phyloP scores from a whole-genome alignment of 2,888 invertebrate genomes.

The Heteropelma amictum region DNA sequence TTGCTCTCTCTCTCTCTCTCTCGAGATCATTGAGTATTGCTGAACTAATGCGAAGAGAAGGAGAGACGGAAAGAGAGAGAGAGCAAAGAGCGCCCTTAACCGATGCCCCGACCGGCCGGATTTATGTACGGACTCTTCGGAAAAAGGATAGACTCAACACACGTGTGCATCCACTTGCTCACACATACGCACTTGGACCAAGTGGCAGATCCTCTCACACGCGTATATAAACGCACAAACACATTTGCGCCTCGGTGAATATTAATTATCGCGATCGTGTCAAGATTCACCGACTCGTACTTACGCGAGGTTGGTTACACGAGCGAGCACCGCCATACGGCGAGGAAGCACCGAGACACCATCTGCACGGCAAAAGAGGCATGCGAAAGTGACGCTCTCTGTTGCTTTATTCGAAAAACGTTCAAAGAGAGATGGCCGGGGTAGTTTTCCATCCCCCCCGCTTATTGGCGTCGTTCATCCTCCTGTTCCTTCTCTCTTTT shows the following conservation, averaged over 20 bases:
- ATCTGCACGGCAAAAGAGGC: not conserved
- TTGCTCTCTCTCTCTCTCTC: conserved; percentile 33
- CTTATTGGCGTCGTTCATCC: conserved; percentile 54
- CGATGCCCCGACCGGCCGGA: conserved; percentile 54
- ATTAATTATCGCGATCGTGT: conserved; percentile 64
- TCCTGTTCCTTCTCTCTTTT: conserved; percentile 28
- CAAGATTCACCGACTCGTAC: conserved; percentile 56
- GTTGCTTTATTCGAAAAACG: conserved; percentile 50
- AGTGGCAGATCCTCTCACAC: not conserved
- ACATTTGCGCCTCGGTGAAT: conserved; percentile 56
- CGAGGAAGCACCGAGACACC: conserved; percentile 6
- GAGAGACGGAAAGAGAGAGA: conserved; percentile 16
- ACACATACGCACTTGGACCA: not conserved
- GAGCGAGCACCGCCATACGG: conserved; percentile 32
- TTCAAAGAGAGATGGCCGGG: conserved; percentile 42
- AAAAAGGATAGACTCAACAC: conserved; percentile 38
- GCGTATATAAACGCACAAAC: not conserved
- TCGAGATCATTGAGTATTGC: conserved; percentile 26
- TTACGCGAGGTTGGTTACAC: conserved; percentile 53
- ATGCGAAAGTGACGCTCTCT: conserved; percentile 21
- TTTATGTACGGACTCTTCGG: conserved; percentile 51
- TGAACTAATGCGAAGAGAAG: not conserved
- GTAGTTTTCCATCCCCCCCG: conserved; percentile 42
- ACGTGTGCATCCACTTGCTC: not conserved
- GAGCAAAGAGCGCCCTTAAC: conserved; percentile 51